A percentile compares a stretch with the other conserved stretches of the same genome.
These are phyloP conservation scores for Hermodice carunculata DNA, from an alignment of 2,888 invertebrate genomes.

Conservation along the genomic window DNA sequence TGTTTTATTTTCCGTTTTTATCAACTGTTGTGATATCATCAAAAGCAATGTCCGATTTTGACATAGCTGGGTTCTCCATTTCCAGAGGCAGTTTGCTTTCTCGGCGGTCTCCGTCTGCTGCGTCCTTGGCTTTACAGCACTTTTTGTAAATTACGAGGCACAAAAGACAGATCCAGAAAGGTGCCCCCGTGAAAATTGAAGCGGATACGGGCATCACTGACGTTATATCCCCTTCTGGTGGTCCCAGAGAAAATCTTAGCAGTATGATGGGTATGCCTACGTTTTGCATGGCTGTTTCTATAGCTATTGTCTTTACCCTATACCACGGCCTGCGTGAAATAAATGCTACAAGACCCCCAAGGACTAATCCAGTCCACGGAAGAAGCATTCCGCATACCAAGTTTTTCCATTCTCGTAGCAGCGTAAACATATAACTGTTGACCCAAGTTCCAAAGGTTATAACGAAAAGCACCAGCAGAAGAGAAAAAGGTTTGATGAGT, in stretches of 20 bases:
- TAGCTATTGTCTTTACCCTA: slow-evolving; percentile 7
- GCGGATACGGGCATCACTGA: slow-evolving; percentile 34
- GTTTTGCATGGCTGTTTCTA: slow-evolving; percentile 21
- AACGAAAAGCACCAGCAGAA: slow-evolving; percentile 69
- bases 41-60: too few species aligned
- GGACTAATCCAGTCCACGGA: slow-evolving; percentile 71
- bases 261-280: slow-evolving; percentile 18
- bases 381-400: slow-evolving; percentile 68
- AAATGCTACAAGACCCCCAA: slow-evolving; percentile 59
- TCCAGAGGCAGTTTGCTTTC: too few species aligned
- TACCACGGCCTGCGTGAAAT: slow-evolving; percentile 47
- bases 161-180: too few species aligned
- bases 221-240: slow-evolving; percentile 54
- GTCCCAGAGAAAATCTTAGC: slow-evolving; percentile 14
- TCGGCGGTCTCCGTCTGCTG: too few species aligned
- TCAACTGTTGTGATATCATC: too few species aligned
- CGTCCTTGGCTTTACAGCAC: too few species aligned
- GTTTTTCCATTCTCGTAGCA: slow-evolving; percentile 54
- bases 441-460: slow-evolving; percentile 69
- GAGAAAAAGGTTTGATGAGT: slow-evolving; percentile 67
- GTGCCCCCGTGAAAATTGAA: slow-evolving; percentile 57
- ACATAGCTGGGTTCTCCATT: too few species aligned
- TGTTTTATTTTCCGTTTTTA: too few species aligned
- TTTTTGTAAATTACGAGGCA: too few species aligned
- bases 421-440: slow-evolving; percentile 69